Base-by-base conservation (phyloP, 2,113 vertebrate species). In the Typhlomys cinereus region DNA sequence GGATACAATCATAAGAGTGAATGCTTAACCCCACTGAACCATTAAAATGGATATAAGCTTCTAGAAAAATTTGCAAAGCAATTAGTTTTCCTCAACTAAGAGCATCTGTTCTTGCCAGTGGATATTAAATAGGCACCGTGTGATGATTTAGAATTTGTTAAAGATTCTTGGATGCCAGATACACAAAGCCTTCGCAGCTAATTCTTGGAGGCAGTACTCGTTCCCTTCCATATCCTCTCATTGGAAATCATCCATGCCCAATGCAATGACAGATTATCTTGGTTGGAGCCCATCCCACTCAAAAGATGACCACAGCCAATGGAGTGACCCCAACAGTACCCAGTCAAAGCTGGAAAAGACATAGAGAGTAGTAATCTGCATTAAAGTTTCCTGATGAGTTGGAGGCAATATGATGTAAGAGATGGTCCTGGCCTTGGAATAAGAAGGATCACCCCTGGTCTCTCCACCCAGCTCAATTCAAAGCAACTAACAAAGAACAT, bases 21-120 rank as follows among this genome's bases (percentile, higher is more conserved):
- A 84, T 87, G 44, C 57, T 93, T 92, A 90, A 74, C 44, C 41
- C 48, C 52, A 89, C 71, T 74, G 54, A 93, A 92, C 81, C 80
- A 94, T 76, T 44, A 87, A 92, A 88, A 96, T 92, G 54, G 67
- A 96, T 57, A 44, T 50, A 88, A 80, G 44, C 66, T 91, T 97
- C 94, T 75, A 81, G 86, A 92, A 95, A 71, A 84, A 91, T 90
- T 89, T 93, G 67, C 94, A 95, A 92, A 80, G 88, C 62, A 96
- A 95, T 97, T 96, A 81, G 73, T 92, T 95, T 96, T 92, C 85
- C 87, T 88, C 88, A 95, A 96, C 92, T 83, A 95, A 95, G 83
- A 96, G 61, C 92, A 95, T 74, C 88, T 96, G 74, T 93, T 97
- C 74, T 96, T 95, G 83, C 90, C 92, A 95, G 57, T 90, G 75